Conservation (phyloP, 2,113 vertebrate genomes). For the Syngnathoides biaculeatus region DNA sequence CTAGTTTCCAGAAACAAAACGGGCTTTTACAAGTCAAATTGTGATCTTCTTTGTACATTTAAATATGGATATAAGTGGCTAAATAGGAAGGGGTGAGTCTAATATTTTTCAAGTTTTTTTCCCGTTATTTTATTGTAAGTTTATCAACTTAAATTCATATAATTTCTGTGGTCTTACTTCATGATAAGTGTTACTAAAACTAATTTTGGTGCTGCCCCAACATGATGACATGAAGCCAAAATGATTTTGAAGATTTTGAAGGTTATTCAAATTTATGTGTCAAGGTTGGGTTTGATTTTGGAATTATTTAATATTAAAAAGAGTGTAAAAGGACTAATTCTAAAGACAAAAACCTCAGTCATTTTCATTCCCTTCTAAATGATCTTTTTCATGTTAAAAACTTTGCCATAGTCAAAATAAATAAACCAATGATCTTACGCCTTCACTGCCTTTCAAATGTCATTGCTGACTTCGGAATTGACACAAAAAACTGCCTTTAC, state of each 20-base stretch:
- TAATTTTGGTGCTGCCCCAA: slow-evolving; percentile 8
- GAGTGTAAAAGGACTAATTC: not conserved
- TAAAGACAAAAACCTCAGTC: not conserved
- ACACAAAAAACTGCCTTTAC: slow-evolving; percentile 13
- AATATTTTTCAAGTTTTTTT: slow-evolving; percentile 15
- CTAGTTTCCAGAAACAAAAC: slow-evolving; percentile 1
- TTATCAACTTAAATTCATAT: slow-evolving; percentile 16
- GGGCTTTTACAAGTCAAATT: slow-evolving; percentile 19
- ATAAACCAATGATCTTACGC: not conserved
- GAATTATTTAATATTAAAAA: slow-evolving; percentile 13
- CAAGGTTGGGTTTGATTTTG: slow-evolving; percentile 6
- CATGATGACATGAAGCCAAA: not conserved
- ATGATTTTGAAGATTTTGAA: not conserved
- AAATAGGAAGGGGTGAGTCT: slow-evolving; percentile 30
- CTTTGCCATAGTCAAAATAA: not conserved
- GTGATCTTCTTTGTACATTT: slow-evolving; percentile 35
- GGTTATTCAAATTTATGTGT: slow-evolving; percentile 4
- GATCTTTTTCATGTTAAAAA: not conserved
- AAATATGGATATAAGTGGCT: slow-evolving; percentile 30
- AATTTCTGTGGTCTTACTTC: slow-evolving; percentile 15
- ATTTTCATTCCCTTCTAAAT: not conserved
- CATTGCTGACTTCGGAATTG: slow-evolving; percentile 2
- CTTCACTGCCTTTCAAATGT: not conserved
- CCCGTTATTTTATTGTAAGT: slow-evolving; percentile 30
- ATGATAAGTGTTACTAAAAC: slow-evolving; percentile 11